phyloP scores from a whole-genome alignment of 2,888 invertebrate genomes.

The Acronicta aceris region DNA sequence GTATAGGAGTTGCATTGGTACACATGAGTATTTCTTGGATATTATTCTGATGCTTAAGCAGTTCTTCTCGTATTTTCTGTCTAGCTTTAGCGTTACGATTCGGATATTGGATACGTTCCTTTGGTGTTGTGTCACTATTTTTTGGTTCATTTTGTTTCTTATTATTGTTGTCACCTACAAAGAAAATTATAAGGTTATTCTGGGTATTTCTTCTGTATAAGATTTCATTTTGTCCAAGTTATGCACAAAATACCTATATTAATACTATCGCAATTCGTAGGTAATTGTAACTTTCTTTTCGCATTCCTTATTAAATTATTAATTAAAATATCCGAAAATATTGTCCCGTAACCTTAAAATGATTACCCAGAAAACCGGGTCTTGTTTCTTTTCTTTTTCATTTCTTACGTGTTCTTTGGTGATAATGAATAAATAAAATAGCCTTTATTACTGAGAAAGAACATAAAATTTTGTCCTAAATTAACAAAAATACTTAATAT shows the following conservation, averaged over 20 bases:
- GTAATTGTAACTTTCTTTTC: no score
- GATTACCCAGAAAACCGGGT: no score
- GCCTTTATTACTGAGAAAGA: no score
- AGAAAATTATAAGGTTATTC: conserved; percentile 29
- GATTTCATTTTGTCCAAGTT: background rate
- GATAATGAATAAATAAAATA: no score
- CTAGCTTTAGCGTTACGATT: conserved; percentile 9
- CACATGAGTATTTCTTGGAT: conserved; percentile 65
- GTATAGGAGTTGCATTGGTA: conserved; percentile 78
- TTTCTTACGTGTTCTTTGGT: no score
- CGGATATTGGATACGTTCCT: background rate
- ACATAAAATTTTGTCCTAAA: no score
- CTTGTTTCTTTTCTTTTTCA: no score
- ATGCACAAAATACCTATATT: background rate
- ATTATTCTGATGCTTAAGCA: conserved; percentile 67
- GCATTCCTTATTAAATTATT: no score
- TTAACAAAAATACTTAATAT: no score
- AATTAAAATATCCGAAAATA: no score
- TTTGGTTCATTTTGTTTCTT: conserved; percentile 12
- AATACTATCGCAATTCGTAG: no score
- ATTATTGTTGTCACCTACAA: conserved; percentile 26
- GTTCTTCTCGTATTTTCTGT: conserved; percentile 39
- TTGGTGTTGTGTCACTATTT: conserved; percentile 1
- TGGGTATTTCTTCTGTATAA: background rate
- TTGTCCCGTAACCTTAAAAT: no score